phyloP scores from a whole-genome alignment of 1,140 invertebrate genomes.

The Bombus sylvicola region DNA sequence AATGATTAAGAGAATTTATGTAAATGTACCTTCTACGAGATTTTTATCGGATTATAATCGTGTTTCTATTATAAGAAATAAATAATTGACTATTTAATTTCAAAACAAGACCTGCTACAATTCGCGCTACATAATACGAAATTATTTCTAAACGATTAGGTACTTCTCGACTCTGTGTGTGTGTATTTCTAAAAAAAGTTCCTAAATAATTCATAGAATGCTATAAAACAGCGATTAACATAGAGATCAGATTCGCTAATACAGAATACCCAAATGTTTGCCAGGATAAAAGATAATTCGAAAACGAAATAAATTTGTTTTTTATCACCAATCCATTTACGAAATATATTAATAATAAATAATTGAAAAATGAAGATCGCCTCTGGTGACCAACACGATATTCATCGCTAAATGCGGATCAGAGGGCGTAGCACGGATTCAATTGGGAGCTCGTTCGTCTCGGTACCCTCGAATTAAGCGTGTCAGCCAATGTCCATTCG shows the following conservation, averaged over 20 bases:
- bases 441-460: not conserved
- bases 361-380: no score
- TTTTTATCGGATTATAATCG: no score
- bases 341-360: not conserved
- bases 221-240: no score
- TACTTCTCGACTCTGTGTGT: no score
- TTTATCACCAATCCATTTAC: not conserved
- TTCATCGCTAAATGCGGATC: not conserved
- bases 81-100: not conserved
- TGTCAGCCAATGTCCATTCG: constrained; percentile 1
- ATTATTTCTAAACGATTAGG: no score
- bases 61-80: not conserved
- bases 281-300: not conserved
- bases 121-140: no score
- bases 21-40: not conserved
- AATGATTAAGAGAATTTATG: not conserved
- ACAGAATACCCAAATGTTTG: no score
- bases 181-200: no score
- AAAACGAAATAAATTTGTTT: not conserved
- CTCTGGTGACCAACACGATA: no score
- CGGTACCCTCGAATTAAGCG: constrained; percentile 2
- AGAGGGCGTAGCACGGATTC: not conserved
- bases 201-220: no score
- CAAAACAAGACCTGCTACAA: no score
- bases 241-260: no score